A percentile compares a stretch with the other conserved stretches of the same genome.
Evolutionary conservation across 2,888 invertebrate species (phyloP).

Genomic region (Catocala nupta): DNA sequence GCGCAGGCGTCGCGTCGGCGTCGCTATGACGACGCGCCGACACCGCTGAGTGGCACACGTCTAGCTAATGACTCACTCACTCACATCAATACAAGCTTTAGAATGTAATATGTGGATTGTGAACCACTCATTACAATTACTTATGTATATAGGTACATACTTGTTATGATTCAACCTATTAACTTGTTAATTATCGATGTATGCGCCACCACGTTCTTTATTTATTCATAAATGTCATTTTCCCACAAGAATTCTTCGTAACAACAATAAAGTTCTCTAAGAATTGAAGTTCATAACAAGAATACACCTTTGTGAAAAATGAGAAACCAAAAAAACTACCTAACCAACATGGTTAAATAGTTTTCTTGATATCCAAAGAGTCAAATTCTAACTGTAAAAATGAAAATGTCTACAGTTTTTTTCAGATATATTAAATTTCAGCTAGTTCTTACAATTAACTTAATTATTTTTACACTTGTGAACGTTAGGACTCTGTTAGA

Average conservation of each 20-base stretch:
- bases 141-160: neutral
- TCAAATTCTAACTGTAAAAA: too few relatives aligned
- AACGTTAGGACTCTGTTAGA: too few relatives aligned
- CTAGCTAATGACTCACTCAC: conserved; percentile 57
- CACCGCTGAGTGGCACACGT: conserved; percentile 57
- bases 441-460: too few relatives aligned
- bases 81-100: conserved; percentile 20
- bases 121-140: conserved; percentile 12
- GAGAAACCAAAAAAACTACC: too few relatives aligned
- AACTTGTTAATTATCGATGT: neutral
- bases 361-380: too few relatives aligned
- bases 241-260: neutral
- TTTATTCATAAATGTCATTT: conserved; percentile 5
- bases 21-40: conserved; percentile 45
- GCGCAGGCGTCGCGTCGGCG: conserved; percentile 54
- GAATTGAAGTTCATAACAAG: too few relatives aligned
- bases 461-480: too few relatives aligned
- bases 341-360: too few relatives aligned
- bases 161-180: conserved; percentile 6
- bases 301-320: too few relatives aligned
- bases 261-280: too few relatives aligned
- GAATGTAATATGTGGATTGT: conserved; percentile 15
- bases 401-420: too few relatives aligned
- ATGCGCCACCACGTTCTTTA: conserved; percentile 6
- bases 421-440: too few relatives aligned